Conservation (phyloP, 2,113 vertebrate species). For the Mesitornis unicolor region DNA sequence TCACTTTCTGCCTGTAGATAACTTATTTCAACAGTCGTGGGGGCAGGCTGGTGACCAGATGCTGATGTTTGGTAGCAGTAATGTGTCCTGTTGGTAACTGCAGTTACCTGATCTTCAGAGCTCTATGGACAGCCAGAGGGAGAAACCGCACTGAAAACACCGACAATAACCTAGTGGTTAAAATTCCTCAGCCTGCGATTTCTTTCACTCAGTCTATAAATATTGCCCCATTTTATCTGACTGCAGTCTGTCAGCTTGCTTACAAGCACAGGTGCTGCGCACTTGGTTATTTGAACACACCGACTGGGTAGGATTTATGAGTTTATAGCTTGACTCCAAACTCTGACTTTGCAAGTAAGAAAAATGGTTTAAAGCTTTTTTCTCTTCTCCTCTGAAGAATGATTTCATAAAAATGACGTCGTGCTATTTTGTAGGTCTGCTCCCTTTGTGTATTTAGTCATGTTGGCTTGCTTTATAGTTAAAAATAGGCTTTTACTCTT, state of each 20-base stretch:
- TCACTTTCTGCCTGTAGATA: background rate
- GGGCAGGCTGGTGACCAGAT: background rate
- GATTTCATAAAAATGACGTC: background rate
- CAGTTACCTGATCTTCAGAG: background rate
- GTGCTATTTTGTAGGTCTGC: background rate
- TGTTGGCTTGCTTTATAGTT: background rate
- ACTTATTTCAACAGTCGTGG: background rate
- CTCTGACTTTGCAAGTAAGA: background rate
- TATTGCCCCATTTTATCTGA: background rate
- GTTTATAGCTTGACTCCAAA: background rate
- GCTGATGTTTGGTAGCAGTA: background rate
- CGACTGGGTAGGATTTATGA: background rate
- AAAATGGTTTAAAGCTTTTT: background rate
- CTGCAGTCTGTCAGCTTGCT: background rate
- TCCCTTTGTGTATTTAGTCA: background rate
- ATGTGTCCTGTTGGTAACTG: background rate
- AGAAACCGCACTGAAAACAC: background rate
- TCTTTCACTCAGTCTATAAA: background rate
- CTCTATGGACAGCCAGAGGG: background rate
- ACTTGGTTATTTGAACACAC: background rate
- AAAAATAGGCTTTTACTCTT: conserved; percentile 43
- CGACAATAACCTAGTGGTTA: background rate
- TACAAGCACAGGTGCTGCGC: background rate
- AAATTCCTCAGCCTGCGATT: background rate
- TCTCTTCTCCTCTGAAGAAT: background rate